Evolutionary conservation across 1,140 invertebrate species (phyloP), one percentile per base, ranked within the genome.

Genomic region (Monomorium pharaonis): DNA sequence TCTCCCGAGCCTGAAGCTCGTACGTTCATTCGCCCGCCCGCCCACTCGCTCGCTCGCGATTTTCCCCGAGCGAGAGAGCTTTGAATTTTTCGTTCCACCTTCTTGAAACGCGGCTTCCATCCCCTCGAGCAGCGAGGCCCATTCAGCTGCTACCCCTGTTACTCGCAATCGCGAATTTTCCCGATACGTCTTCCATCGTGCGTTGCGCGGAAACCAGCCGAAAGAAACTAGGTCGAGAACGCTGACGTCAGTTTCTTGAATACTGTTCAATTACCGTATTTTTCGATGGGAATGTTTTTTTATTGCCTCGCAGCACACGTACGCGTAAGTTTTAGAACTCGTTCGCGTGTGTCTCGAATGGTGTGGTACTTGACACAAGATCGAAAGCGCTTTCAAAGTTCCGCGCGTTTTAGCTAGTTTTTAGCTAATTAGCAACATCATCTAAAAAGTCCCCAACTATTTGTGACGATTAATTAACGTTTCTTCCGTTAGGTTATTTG

Each of bases 241-340:
- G 76, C 80, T 89, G 89, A 90, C 88, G 89, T 90, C 88, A 90
- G 75, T 85, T 89, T 76, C 85, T 90, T 60, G 81, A 88, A 89
- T 69, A 70, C 60, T 56, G 56, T 74, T 60, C 63, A 24, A 86
- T 86, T 83, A 74, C 33, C 58, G 18, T 37, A 70, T 60, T 21
- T 58, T 83, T 83, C 42, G 58, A 72, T 16, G 18, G 10, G 44
- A 21, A 54, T 42, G 63, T 77, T 44, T 42, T 54, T 42, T n/a
- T 33, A 60, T 60, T 18, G 21, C 10, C 14, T 42, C 9, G 18
- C 7, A 74, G n/a, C 18, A 4, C n/a, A 3, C 7, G 7, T 27
- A 30, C 21, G 18, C 24, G 18, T 30, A 51, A 4, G 14, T 51
- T 65, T 42, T 30, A 21, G 14, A 60, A 10, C 47, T 70, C 24